Evolutionary conservation across 2,888 invertebrate species (phyloP).

Genomic region (Laspeyria flexula): DNA sequence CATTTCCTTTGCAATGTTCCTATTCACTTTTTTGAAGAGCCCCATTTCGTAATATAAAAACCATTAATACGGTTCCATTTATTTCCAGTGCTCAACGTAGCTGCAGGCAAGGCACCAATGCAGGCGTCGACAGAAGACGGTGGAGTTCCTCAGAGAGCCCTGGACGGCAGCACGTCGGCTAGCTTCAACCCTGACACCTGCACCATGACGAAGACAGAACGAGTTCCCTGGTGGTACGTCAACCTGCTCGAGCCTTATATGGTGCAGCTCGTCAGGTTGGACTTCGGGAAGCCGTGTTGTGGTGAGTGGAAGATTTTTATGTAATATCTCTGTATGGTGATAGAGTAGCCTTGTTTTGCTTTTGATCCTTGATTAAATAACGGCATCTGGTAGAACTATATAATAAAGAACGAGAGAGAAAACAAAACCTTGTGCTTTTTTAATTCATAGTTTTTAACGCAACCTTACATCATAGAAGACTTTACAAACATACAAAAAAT

Average conservation of each 20-base stretch:
- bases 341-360: too few relatives aligned
- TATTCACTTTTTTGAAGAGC: not conserved
- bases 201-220: slow-evolving; percentile 93
- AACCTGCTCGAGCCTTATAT: slow-evolving; percentile 97
- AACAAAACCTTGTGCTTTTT: too few relatives aligned
- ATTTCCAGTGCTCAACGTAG: slow-evolving; percentile 94
- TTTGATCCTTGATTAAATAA: too few relatives aligned
- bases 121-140: slow-evolving; percentile 93
- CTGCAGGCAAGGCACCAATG: slow-evolving; percentile 98
- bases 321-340: too few relatives aligned
- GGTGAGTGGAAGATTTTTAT: slow-evolving; percentile 87
- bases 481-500: too few relatives aligned
- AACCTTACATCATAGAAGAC: too few relatives aligned
- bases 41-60: not conserved
- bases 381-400: too few relatives aligned
- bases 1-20: too few relatives aligned
- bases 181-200: slow-evolving; percentile 94
- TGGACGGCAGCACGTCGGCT: slow-evolving; percentile 95
- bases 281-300: slow-evolving; percentile 96
- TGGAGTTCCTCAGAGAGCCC: slow-evolving; percentile 95
- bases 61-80: not conserved
- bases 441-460: too few relatives aligned
- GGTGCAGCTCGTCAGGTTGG: slow-evolving; percentile 96
- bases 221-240: slow-evolving; percentile 98
- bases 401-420: too few relatives aligned